Evolutionary conservation across 1,140 invertebrate genomes (phyloP).

Genomic region (Chionoecetes opilio): DNA sequence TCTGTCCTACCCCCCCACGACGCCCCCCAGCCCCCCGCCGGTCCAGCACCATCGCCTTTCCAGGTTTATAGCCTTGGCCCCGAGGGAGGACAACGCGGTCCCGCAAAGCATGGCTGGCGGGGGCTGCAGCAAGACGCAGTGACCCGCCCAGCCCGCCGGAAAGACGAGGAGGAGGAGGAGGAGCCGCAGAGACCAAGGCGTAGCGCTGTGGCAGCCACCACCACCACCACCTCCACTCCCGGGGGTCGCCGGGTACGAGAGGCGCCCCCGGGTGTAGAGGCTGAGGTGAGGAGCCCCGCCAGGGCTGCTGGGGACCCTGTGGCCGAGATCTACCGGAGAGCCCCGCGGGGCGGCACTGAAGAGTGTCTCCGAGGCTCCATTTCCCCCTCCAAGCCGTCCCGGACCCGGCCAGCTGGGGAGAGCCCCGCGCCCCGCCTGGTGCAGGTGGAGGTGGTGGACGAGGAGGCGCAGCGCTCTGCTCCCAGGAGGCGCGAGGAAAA

Average conservation of each 20-base stretch:
- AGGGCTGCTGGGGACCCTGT: background rate
- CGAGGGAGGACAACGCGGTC: background rate
- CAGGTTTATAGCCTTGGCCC: too few species aligned
- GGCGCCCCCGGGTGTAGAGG: background rate
- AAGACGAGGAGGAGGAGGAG: background rate
- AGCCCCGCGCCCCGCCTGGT: conserved; percentile 55
- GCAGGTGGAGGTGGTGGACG: conserved; percentile 69
- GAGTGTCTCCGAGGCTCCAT: background rate
- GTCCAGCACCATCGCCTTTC: background rate
- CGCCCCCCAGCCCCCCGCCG: background rate
- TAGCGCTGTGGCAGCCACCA: background rate
- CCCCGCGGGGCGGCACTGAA: background rate
- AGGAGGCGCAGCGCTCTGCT: background rate
- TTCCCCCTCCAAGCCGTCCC: conserved; percentile 10
- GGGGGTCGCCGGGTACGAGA: background rate
- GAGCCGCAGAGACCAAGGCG: background rate
- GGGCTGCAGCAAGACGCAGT: background rate
- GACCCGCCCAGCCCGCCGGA: background rate
- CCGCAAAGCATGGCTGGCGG: background rate
- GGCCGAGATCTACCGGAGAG: background rate
- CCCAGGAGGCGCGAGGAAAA: background rate
- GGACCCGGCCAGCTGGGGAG: background rate
- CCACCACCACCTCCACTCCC: background rate
- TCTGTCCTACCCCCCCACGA: background rate
- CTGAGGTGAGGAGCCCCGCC: background rate